Percentiles rank a stretch among this genome's conserved stretches.
Evolutionary conservation across 2,888 invertebrate species (phyloP).

Genomic region (Petrophora chlorosata): DNA sequence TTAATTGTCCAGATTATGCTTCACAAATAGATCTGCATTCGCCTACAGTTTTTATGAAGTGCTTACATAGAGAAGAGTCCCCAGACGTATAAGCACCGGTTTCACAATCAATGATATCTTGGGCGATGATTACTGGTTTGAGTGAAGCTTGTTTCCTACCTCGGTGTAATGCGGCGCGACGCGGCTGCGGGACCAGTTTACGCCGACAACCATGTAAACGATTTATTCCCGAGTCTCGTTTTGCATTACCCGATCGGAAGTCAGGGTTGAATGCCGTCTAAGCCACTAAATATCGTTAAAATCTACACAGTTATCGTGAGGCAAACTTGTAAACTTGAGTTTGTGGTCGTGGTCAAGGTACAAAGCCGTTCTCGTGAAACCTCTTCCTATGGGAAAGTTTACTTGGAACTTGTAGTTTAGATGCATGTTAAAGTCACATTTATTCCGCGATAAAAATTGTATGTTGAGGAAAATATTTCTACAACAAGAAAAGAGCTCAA

Average conservation of each 20-base stretch:
- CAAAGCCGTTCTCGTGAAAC: too few relatives aligned
- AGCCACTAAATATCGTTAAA: conserved; percentile 30
- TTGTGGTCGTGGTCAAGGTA: conserved; percentile 1
- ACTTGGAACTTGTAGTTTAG: too few relatives aligned
- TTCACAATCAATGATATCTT: conserved; percentile 32
- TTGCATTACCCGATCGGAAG: conserved; percentile 80
- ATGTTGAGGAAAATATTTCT: too few relatives aligned
- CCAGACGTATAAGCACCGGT: conserved; percentile 20
- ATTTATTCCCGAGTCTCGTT: conserved; percentile 81
- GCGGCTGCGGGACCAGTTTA: conserved; percentile 77
- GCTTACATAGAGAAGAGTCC: conserved; percentile 7
- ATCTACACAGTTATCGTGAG: conserved; percentile 15
- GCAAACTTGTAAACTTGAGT: not conserved
- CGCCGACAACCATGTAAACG: conserved; percentile 84
- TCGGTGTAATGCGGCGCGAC: conserved; percentile 48
- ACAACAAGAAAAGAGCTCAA: too few relatives aligned
- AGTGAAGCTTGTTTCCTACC: conserved; percentile 65
- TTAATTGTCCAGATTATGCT: conserved; percentile 23
- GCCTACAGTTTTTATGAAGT: not conserved
- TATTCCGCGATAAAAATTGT: too few relatives aligned
- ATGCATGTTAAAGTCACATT: too few relatives aligned
- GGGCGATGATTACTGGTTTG: conserved; percentile 44
- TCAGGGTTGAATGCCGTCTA: conserved; percentile 65
- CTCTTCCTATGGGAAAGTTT: too few relatives aligned
- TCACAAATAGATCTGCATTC: conserved; percentile 12